These are phyloP conservation scores for Champsocephalus esox DNA, from an alignment of 2,797 vertebrate genomes.

Conservation along the genomic window DNA sequence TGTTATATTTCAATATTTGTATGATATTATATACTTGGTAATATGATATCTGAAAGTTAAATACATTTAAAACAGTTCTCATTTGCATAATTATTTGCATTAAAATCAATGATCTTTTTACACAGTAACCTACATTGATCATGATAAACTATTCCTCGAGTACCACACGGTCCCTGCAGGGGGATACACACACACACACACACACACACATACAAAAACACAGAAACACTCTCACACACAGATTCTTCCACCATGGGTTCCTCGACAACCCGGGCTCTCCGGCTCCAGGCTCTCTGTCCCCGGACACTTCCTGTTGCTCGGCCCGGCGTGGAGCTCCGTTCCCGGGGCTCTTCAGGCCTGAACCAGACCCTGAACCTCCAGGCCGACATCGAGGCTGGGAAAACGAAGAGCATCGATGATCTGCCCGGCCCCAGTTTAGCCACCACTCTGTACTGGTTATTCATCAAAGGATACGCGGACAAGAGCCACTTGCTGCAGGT, in stretches of 20 bases:
- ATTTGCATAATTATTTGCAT: too few relatives aligned
- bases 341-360: background rate
- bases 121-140: too few relatives aligned
- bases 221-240: background rate
- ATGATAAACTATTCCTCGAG: too few relatives aligned
- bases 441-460: constrained; percentile 80
- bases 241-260: constrained; percentile 25
- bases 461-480: constrained; percentile 79
- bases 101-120: too few relatives aligned
- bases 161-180: too few relatives aligned
- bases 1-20: too few relatives aligned
- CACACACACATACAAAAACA: background rate
- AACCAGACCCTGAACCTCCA: constrained; percentile 37
- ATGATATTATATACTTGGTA: too few relatives aligned
- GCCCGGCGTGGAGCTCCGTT: background rate
- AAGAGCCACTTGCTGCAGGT: constrained; percentile 81
- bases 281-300: background rate
- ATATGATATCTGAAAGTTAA: too few relatives aligned
- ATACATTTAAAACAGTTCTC: too few relatives aligned
- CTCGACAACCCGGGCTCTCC: background rate
- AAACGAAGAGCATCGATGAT: constrained; percentile 76
- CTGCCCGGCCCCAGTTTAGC: constrained; percentile 77
- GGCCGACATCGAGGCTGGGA: constrained; percentile 12
- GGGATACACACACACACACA: background rate
- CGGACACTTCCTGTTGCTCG: accelerated